Conservation (phyloP, 2,797 vertebrate genomes). For the Tapirus indicus region DNA sequence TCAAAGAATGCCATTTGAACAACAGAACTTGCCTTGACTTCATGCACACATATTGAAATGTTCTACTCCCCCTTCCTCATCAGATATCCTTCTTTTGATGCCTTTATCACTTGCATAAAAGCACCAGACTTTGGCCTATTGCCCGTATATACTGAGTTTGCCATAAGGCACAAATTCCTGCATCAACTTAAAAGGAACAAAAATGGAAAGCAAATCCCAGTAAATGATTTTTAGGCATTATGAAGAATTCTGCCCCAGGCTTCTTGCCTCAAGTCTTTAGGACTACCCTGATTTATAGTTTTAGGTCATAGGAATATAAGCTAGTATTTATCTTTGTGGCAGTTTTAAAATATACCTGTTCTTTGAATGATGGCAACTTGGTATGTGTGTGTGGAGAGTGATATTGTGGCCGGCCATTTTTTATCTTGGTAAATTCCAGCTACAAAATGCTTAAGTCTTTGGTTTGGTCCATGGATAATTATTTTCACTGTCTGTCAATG, state of each 20-base stretch:
- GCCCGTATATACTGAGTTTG: not conserved
- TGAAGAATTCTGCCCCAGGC: not conserved
- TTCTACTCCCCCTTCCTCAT: not conserved
- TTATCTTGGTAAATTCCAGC: not conserved
- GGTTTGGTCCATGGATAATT: not conserved
- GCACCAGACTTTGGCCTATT: not conserved
- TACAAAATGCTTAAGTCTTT: slow-evolving; percentile 9
- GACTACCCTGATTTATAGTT: slow-evolving; percentile 19
- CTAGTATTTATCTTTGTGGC: not conserved
- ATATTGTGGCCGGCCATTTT: not conserved
- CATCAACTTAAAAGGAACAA: slow-evolving; percentile 44
- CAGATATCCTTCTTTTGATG: not conserved
- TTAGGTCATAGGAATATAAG: slow-evolving; percentile 14
- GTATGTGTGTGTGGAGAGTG: not conserved
- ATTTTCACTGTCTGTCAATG: not conserved
- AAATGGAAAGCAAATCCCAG: not conserved
- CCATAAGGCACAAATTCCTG: not conserved
- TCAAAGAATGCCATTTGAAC: not conserved
- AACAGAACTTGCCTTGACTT: not conserved
- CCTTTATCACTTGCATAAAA: slow-evolving; percentile 12
- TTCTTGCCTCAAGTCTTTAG: not conserved
- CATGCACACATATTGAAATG: not conserved
- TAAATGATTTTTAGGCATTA: not conserved
- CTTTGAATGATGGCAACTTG: not conserved
- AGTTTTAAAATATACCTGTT: slow-evolving; percentile 2